Evolutionary conservation across 2,888 invertebrate genomes (phyloP), one percentile per base, ranked within the genome.

Genomic region (Stomorhina lunata): DNA sequence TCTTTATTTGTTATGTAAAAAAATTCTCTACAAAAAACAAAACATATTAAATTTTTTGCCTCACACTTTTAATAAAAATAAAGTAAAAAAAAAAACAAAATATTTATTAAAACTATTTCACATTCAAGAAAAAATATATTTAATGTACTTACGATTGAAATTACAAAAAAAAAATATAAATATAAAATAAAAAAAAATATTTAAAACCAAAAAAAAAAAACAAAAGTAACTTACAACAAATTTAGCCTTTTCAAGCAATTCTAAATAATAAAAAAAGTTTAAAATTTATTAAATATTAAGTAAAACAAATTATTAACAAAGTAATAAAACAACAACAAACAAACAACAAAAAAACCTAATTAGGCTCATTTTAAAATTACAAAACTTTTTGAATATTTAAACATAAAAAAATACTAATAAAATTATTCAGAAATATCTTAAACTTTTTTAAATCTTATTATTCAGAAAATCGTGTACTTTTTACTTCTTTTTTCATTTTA

Each of bases 161-260:
- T 45, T 43, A 55, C 34, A 68, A 59, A 50, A 66, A 50, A 43
- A 32, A 43, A 10, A n/a, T n/a, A n/a, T n/a, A n/a, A n/a, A n/a
- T n/a, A n/a, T n/a, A n/a, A n/a, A n/a, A n/a, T n/a, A n/a, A n/a
- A n/a, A n/a, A n/a, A n/a, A n/a, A n/a, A n/a, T n/a, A n/a, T n/a
- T n/a, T n/a, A n/a, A n/a, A n/a, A 57, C n/a, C 43, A 61, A 80
- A 32, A 65, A 22, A 43, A 10, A 34, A 45, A 43, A 22, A 61
- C 20, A 10, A 66, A 72, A 22, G 37, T 22, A 59, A 73, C 57
- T 48, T 66, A 80, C 69, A 59, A 87, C 85, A 88, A 84, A 86
- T 86, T 89, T 87, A 86, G 88, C 89, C 89, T 88, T 86, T 88
- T 87, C 87, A 89, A 89, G 89, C 89, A 89, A 88, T 88, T 88